These are phyloP conservation scores for Crossaster papposus DNA, from an alignment of 53 echinoderm and acorn worm species.

Conservation along the genomic window DNA sequence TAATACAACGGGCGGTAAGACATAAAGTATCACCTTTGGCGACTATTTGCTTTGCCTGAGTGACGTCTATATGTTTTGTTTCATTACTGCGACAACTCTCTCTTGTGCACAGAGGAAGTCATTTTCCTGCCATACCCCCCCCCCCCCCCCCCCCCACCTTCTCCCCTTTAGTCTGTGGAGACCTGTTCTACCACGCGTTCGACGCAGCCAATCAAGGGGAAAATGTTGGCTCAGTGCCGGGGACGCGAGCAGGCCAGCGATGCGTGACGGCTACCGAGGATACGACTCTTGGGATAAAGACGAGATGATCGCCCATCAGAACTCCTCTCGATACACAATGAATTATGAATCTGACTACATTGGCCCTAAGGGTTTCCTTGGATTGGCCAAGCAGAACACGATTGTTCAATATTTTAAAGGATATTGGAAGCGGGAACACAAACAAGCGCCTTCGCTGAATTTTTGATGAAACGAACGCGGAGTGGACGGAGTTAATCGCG, in stretches of 20 bases:
- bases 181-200: constrained; percentile 19
- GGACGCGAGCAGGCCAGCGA: constrained; percentile 46
- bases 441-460: constrained; percentile 19
- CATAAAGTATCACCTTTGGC: constrained; percentile 24
- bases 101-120: neutral
- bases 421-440: constrained; percentile 26
- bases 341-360: constrained; percentile 11
- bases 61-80: constrained; percentile 14
- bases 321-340: constrained; percentile 29
- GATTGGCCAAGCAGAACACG: neutral
- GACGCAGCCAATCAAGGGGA: constrained; percentile 45
- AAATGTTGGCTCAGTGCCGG: constrained; percentile 45
- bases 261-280: constrained; percentile 40
- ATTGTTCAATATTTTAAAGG: constrained; percentile 45
- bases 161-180: constrained; percentile 7
- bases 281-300: constrained; percentile 3
- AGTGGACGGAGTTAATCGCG: neutral
- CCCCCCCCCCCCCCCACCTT: neutral
- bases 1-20: neutral
- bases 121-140: neutral
- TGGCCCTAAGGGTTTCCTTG: neutral
- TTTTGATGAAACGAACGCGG: constrained; percentile 12
- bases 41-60: constrained; percentile 32
- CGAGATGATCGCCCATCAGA: constrained; percentile 17
- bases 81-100: neutral